These are phyloP conservation scores for Entomobrya multifasciata DNA, from an alignment of 2,888 invertebrate species.

Conservation along the genomic window DNA sequence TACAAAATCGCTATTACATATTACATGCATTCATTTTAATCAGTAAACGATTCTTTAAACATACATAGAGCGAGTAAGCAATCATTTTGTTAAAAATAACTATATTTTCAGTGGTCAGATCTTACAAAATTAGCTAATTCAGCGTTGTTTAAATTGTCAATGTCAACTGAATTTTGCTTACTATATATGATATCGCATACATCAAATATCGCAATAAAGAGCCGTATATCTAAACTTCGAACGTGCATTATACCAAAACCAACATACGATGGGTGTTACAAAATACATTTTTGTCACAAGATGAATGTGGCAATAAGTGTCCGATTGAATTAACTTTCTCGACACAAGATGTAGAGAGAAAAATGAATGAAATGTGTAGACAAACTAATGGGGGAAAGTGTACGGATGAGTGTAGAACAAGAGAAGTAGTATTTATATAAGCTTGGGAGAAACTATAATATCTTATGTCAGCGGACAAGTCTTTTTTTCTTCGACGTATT, in stretches of 20 bases:
- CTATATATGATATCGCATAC: too few relatives aligned
- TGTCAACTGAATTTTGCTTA: too few relatives aligned
- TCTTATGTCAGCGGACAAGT: constrained; percentile 13
- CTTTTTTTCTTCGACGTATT: constrained; percentile 27
- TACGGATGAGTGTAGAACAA: background rate
- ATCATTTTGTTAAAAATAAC: too few relatives aligned
- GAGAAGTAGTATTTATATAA: constrained; percentile 19
- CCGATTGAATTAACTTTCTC: constrained; percentile 76
- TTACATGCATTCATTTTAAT: too few relatives aligned
- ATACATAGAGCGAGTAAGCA: too few relatives aligned
- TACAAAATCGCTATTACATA: too few relatives aligned
- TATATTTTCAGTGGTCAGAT: constrained; percentile 1
- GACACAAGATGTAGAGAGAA: constrained; percentile 1
- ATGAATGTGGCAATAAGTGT: constrained; percentile 79
- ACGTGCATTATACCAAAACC: too few relatives aligned
- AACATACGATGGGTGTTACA: constrained; percentile 75
- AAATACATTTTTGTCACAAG: constrained; percentile 78
- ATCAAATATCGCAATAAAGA: too few relatives aligned
- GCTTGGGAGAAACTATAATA: constrained; percentile 31
- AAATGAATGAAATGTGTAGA: too few relatives aligned
- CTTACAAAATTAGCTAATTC: too few relatives aligned
- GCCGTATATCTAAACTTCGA: too few relatives aligned
- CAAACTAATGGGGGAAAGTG: constrained; percentile 16
- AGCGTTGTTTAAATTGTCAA: too few relatives aligned
- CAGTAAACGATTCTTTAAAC: background rate